Evolutionary conservation across 2,113 vertebrate species (phyloP).

Genomic region (Chloebia gouldiae): DNA sequence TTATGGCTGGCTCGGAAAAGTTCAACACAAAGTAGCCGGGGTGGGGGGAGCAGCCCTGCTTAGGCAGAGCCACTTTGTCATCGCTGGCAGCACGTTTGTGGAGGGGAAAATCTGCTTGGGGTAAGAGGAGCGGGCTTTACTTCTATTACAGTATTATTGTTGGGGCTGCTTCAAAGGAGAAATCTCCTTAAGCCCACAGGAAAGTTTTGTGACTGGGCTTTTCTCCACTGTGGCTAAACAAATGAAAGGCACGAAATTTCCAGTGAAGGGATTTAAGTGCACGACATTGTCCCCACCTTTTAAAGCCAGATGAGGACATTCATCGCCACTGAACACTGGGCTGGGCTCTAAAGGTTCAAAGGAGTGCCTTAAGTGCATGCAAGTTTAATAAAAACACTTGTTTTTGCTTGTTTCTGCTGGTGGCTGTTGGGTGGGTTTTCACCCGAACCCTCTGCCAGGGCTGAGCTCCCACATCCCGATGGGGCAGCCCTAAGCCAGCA

Average conservation of each 20-base stretch:
- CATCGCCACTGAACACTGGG: slow-evolving; percentile 32
- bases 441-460: too few relatives aligned
- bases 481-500: not conserved
- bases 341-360: slow-evolving; percentile 66
- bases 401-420: slow-evolving; percentile 20
- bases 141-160: slow-evolving; percentile 63
- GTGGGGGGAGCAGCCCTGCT: not conserved
- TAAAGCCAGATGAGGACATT: slow-evolving; percentile 70
- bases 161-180: slow-evolving; percentile 71
- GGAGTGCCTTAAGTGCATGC: slow-evolving; percentile 61
- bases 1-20: slow-evolving; percentile 63
- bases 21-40: slow-evolving; percentile 37
- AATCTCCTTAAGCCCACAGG: slow-evolving; percentile 57
- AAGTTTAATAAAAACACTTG: slow-evolving; percentile 65
- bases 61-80: slow-evolving; percentile 32
- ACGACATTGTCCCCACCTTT: slow-evolving; percentile 70
- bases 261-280: slow-evolving; percentile 69
- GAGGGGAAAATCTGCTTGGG: slow-evolving; percentile 45
- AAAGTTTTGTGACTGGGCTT: slow-evolving; percentile 71
- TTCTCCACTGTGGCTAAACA: slow-evolving; percentile 73
- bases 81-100: slow-evolving; percentile 15
- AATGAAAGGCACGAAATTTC: slow-evolving; percentile 64
- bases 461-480: slow-evolving; percentile 36
- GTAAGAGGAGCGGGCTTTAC: slow-evolving; percentile 66
- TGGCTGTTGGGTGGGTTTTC: slow-evolving; percentile 14